These are phyloP conservation scores for Dromiciops gliroides DNA, from an alignment of 2,113 vertebrate species.

Conservation along the genomic window DNA sequence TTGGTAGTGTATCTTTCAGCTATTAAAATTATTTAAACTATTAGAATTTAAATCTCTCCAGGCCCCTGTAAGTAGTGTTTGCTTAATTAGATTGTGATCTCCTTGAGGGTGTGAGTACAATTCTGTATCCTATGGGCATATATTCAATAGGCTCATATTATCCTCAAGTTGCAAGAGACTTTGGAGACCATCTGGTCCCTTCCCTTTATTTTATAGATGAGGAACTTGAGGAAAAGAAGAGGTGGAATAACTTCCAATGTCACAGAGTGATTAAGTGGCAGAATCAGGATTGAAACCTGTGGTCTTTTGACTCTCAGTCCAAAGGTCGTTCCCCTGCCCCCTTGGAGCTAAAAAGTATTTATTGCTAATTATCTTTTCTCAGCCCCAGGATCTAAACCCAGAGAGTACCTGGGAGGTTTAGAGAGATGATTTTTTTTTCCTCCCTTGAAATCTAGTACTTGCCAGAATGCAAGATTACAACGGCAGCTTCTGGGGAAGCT, in stretches of 20 bases:
- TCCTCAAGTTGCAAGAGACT: background rate
- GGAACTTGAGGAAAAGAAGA: conserved; percentile 16
- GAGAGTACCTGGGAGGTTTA: background rate
- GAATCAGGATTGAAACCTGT: background rate
- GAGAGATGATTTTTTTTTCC: background rate
- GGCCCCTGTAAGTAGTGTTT: background rate
- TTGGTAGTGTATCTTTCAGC: background rate
- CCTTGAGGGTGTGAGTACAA: background rate
- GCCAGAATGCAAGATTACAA: background rate
- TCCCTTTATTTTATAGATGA: conserved; percentile 2
- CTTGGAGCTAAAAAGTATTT: background rate
- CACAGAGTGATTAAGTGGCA: background rate
- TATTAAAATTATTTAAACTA: background rate
- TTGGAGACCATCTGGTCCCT: background rate
- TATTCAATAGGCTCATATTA: background rate
- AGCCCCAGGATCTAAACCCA: background rate
- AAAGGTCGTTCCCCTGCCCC: background rate
- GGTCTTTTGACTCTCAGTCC: background rate
- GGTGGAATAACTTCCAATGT: background rate
- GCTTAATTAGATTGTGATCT: background rate
- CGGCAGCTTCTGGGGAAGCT: background rate
- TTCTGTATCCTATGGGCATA: background rate
- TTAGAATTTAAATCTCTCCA: background rate
- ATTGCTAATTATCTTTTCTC: background rate
- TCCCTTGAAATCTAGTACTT: background rate